Base-by-base conservation (phyloP, 2,797 vertebrate genomes). In the Lagocephalus sceleratus region DNA sequence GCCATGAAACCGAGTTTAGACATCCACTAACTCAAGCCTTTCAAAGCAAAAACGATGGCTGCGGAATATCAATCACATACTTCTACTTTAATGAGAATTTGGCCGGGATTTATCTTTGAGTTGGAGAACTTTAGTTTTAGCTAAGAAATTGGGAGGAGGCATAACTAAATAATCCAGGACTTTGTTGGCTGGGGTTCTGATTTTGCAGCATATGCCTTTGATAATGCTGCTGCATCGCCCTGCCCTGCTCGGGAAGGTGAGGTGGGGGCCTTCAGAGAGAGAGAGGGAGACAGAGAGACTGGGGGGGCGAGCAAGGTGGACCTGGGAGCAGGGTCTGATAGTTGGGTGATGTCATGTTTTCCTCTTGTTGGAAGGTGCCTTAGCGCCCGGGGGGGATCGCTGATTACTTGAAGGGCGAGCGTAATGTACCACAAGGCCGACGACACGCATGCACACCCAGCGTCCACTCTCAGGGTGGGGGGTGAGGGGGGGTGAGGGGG, bases 61-160 rank as follows among this genome's bases (percentile, higher is more conserved):
- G 74, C 74, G 87, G 88, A 86, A 91, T 88, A 87, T 78, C 81
- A 90, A 78, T 86, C 81, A 82, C 83, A 83, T 86, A 84, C 77
- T 91, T 78, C 73, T 89, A 84, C 87, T 92, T 92, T 92, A 94
- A 94, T 89, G 89, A 93, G 89, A 88, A 73, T 87, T 84, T 94
- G 93, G 90, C 92, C 60, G 2, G 59, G n/a, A 56, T 89, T 93
- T 87, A 87, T 69, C 79, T 79, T 66, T 63, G 81, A 78, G 85
- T 85, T 88, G 61, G 69, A 84, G 80, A 89, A 84, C 83, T 87
- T 81, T 78, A 81, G 81, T 75, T 85, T 69, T 63, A 83, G 83
- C 80, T 35, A 20, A 51, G 57, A 65, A 42, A 8, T 7, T 54
- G 65, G 79, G 63, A 55, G 73, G 76, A 79, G 61, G 82, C 77